Evolutionary conservation across 2,113 vertebrate genomes (phyloP).

Genomic region (Mormyrus iriodes): DNA sequence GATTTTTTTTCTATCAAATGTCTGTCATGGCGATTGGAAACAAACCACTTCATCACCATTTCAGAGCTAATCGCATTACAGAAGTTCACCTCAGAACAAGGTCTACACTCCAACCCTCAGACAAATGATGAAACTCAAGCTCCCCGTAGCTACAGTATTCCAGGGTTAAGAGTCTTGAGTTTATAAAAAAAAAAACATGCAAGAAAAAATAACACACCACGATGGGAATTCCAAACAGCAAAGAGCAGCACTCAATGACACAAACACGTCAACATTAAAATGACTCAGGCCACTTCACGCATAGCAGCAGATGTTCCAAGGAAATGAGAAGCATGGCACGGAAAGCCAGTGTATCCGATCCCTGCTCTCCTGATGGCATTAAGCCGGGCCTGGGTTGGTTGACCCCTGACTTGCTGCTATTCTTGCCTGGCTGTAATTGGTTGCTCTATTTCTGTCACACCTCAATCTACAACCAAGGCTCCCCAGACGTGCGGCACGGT

Average conservation of each 20-base stretch:
- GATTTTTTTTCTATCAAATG: background rate
- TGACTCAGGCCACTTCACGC: background rate
- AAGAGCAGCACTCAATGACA: background rate
- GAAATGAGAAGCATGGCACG: background rate
- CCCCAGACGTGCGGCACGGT: background rate
- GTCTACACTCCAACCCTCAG: background rate
- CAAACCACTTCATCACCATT: background rate
- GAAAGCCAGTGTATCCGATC: background rate
- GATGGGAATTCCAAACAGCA: background rate
- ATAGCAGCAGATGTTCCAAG: background rate
- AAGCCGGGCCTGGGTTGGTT: background rate
- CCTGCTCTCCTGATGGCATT: background rate
- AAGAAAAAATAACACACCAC: background rate
- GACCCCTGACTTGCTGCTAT: slow-evolving; percentile 8
- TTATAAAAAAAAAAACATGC: background rate
- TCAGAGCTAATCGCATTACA: background rate
- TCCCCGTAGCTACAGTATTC: background rate
- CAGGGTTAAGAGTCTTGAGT: background rate
- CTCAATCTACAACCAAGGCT: background rate
- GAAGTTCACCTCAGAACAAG: background rate
- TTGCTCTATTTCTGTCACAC: slow-evolving; percentile 6
- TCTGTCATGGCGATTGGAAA: background rate
- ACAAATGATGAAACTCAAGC: background rate
- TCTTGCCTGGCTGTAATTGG: background rate
- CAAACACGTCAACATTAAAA: background rate